A percentile compares a stretch with the other conserved stretches of the same genome.
These are phyloP conservation scores for Eledone cirrhosa DNA, from an alignment of 2,888 invertebrate genomes.

Conservation along the genomic window DNA sequence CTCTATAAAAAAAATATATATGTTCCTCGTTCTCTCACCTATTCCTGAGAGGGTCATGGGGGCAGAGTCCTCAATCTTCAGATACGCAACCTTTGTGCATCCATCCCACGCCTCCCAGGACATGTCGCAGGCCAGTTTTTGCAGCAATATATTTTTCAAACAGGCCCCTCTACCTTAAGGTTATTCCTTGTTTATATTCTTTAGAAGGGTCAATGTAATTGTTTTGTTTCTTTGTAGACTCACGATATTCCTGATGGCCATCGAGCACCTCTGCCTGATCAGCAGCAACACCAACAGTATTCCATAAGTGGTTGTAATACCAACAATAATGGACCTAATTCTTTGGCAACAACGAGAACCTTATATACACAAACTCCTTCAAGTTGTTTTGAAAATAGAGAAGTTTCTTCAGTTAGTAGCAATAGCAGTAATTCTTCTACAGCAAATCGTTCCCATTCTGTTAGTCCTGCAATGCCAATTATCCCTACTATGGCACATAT, in stretches of 20 bases:
- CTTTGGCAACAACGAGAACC: slow-evolving; percentile 74
- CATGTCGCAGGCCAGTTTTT: too few species aligned
- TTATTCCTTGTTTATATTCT: too few species aligned
- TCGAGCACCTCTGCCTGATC: slow-evolving; percentile 82
- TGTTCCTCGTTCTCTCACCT: too few species aligned
- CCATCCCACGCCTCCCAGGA: too few species aligned
- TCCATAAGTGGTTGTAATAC: neutral
- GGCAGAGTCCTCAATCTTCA: too few species aligned
- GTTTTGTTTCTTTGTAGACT: slow-evolving; percentile 40
- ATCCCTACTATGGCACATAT: slow-evolving; percentile 70
- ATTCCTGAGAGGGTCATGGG: too few species aligned
- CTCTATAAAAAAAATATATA: too few species aligned
- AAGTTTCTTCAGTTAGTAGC: slow-evolving; percentile 30
- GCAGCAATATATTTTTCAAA: too few species aligned
- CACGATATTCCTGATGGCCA: slow-evolving; percentile 84
- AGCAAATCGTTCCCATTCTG: slow-evolving; percentile 69
- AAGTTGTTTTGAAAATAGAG: slow-evolving; percentile 42
- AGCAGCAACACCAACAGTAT: slow-evolving; percentile 14
- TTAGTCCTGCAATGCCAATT: slow-evolving; percentile 71
- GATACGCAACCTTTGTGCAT: too few species aligned
- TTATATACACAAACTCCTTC: slow-evolving; percentile 88
- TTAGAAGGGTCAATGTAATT: slow-evolving; percentile 13
- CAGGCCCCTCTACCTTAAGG: too few species aligned
- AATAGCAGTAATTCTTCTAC: slow-evolving; percentile 43
- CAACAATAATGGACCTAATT: neutral